Evolutionary conservation across 2,797 vertebrate species (phyloP), one percentile per base, ranked within the genome.

Genomic region (Cetoscarus ocellatus): DNA sequence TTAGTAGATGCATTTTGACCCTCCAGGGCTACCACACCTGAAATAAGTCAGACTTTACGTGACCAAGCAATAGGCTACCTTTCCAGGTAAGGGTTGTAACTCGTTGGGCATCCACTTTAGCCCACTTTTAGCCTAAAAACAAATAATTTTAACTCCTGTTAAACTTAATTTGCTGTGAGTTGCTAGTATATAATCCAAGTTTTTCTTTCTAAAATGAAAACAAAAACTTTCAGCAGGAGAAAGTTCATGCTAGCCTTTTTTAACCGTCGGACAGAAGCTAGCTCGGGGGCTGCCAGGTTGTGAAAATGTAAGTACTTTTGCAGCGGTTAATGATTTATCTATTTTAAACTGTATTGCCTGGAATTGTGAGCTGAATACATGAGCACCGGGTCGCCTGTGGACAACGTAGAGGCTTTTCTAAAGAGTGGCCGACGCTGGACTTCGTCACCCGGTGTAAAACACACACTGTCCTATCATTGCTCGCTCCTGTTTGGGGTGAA

Each of bases 401-500:
- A 27, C 63, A 7, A 44, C 56, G 52, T 35, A 1, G 39, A 12
- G 17, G 14, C 47, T 57, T 14, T 43, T 14, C 18, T 58, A 10
- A 60, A 67, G 67, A 61, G 63, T 64, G 64, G 75, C 61, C 52
- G 58, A 75, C 70, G 45, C 12, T 62, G 67, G 71, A 56, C 79
- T 70, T 61, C 69, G 80, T 88, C 83, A 84, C 70, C 78, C 53
- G 48, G 76, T 81, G 80, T 79, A 78, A 76, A 70, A 78, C 75
- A 54, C 88, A 64, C 42, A 61, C 73, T 59, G 61, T 85, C 87
- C 86, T 85, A 85, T 88, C 82, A 27, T 15, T 13, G 69, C 89
- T 77, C 86, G 70, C 77, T 75, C 48, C 74, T 75, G 70, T 73
- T 87, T 35, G 62, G 82, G 67, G 81, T 69, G 70, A 84, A 64